Base-by-base conservation (phyloP, 2,888 invertebrate species). In the Lasius fuliginosus region DNA sequence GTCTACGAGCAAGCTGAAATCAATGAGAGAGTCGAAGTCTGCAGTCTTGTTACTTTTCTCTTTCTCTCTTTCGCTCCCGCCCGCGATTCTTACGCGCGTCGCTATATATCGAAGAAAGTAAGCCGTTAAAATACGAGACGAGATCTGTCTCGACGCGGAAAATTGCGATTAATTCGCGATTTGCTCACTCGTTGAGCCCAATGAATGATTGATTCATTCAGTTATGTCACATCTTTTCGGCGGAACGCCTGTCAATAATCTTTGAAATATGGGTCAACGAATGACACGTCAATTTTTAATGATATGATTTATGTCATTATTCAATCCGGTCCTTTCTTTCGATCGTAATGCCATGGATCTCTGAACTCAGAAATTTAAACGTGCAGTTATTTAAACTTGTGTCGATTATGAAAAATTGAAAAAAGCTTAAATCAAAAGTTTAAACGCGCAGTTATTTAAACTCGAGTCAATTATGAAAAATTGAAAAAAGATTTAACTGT, bases 221-320 rank as follows among this genome's bases (percentile, higher is more conserved):
- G 11, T 33, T 46, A 18, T 15, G 15, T 33, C 30, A 15, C 18
- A 18, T 56, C 15, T 73, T 53, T 67, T 68, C n/a, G 30, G n/a
- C 40, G 36, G 8, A 46, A 8, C 3, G 42, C 23, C 65, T 71
- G 46, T 49, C 64, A 56, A 30, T 60, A 69, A 74, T 73, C 76
- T 84, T 85, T 89, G 40, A 76, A 12, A 79, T 68, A 73, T 71
- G 9, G 64, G 62, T 85, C 85, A 87, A 84, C n/a, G 60, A 83
- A 23, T 85, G 49, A 76, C 58, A 84, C 76, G 76, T 64, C 40
- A 49, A 53, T 85, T 67, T 79, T 86, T 84, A 87, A 87, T 82
- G 74, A 87, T 77, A 86, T 86, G 89, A 89, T 89, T 89, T 89
- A 87, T 86, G 76, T 82, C 77, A 83, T 89, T 87, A 89, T 87